phyloP scores from a whole-genome alignment of 2,888 invertebrate species.

The Pyrrhosoma nymphula region DNA sequence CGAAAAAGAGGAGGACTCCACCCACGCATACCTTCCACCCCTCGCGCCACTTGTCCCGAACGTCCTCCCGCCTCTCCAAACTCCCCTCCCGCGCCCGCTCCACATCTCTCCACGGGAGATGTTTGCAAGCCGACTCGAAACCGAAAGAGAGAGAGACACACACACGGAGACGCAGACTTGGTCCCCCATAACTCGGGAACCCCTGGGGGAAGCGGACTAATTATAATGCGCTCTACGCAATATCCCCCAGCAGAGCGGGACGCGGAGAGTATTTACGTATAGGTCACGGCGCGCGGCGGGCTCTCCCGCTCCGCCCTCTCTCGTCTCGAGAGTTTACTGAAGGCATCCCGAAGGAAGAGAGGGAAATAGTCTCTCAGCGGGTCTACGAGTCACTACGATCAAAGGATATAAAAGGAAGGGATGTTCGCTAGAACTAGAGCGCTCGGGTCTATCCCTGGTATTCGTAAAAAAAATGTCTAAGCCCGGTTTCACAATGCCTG shows the following conservation, averaged over 20 bases:
- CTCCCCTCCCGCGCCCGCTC: neutral
- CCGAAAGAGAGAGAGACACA: neutral
- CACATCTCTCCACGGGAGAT: neutral
- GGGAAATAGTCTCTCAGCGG: neutral
- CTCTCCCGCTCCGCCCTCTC: neutral
- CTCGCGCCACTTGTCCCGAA: neutral
- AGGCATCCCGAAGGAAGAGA: neutral
- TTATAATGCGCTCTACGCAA: constrained; percentile 36
- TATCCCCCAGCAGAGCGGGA: constrained; percentile 15
- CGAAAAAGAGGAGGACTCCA: neutral
- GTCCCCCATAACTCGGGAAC: constrained; percentile 31
- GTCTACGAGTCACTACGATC: neutral
- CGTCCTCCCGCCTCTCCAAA: neutral
- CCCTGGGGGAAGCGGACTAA: constrained; percentile 28
- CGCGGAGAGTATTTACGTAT: constrained; percentile 35
- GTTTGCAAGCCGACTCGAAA: neutral
- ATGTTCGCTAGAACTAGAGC: neutral
- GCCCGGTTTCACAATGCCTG: too few species aligned
- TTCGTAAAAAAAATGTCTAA: neutral
- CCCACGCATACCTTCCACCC: neutral
- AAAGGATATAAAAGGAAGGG: neutral
- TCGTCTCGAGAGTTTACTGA: neutral
- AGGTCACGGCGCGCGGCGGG: constrained; percentile 1
- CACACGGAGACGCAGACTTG: neutral
- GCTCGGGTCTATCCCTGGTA: neutral